Evolutionary conservation across 1,140 invertebrate genomes (phyloP).

Genomic region (Heliconius eleuchia): DNA sequence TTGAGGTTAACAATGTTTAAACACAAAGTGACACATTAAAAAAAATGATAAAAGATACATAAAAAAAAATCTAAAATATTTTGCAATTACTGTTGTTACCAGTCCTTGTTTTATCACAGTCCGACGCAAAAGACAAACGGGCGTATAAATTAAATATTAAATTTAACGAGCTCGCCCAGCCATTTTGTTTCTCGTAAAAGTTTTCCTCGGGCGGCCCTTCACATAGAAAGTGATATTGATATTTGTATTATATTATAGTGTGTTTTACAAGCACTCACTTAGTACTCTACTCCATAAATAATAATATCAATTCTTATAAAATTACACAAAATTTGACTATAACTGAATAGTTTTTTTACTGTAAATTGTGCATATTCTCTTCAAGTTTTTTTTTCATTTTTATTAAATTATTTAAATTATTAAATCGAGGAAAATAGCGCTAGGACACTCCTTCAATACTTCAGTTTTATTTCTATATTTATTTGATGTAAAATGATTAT

Average conservation of each 20-base stretch:
- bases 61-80: background rate
- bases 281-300: background rate
- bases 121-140: constrained; percentile 22
- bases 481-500: too few species aligned
- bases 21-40: background rate
- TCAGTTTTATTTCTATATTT: too few species aligned
- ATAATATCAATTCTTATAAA: background rate
- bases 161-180: constrained; percentile 30
- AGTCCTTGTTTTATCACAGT: constrained; percentile 22
- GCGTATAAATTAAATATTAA: constrained; percentile 31
- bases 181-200: constrained; percentile 31
- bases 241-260: background rate
- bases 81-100: constrained; percentile 19
- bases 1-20: background rate
- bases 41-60: background rate
- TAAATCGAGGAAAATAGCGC: too few species aligned
- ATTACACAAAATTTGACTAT: background rate
- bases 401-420: too few species aligned
- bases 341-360: too few species aligned
- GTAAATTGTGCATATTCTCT: too few species aligned
- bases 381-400: too few species aligned
- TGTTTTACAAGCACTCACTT: background rate
- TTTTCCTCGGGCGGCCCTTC: constrained; percentile 18
- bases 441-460: too few species aligned
- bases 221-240: constrained; percentile 17